phyloP scores from a whole-genome alignment of 2,113 vertebrate species.

The Sceloporus undulatus region DNA sequence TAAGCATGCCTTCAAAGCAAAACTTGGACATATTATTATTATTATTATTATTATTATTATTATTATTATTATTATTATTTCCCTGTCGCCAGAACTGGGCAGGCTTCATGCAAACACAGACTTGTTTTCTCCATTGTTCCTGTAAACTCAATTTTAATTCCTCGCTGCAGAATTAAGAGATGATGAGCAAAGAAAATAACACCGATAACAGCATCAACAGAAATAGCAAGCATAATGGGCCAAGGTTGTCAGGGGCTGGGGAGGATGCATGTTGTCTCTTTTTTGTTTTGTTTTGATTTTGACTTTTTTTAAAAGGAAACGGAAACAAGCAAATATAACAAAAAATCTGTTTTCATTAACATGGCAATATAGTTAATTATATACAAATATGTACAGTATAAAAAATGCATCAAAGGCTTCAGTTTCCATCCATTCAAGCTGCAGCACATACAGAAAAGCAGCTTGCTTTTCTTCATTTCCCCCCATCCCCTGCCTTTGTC shows the following conservation, averaged over 20 bases:
- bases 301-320: constrained; percentile 72
- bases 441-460: constrained; percentile 61
- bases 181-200: constrained; percentile 65
- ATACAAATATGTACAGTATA: constrained; percentile 84
- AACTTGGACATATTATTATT: constrained; percentile 61
- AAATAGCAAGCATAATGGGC: background rate
- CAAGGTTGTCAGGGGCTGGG: constrained; percentile 7
- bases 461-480: constrained; percentile 45
- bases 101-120: constrained; percentile 78
- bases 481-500: background rate
- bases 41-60: constrained; percentile 18
- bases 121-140: constrained; percentile 62
- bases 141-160: constrained; percentile 68
- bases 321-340: constrained; percentile 78
- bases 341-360: constrained; percentile 78
- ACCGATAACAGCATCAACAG: constrained; percentile 49
- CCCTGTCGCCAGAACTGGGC: constrained; percentile 58
- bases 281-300: constrained; percentile 44
- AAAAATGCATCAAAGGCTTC: constrained; percentile 75
- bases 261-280: constrained; percentile 10
- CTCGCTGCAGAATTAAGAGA: constrained; percentile 67
- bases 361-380: constrained; percentile 77
- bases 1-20: constrained; percentile 76
- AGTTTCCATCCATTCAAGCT: constrained; percentile 71
- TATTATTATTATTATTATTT: constrained; percentile 30